Evolutionary conservation across 1,140 invertebrate species (phyloP), one percentile per base, ranked within the genome.

Genomic region (Hylaeus volcanicus): DNA sequence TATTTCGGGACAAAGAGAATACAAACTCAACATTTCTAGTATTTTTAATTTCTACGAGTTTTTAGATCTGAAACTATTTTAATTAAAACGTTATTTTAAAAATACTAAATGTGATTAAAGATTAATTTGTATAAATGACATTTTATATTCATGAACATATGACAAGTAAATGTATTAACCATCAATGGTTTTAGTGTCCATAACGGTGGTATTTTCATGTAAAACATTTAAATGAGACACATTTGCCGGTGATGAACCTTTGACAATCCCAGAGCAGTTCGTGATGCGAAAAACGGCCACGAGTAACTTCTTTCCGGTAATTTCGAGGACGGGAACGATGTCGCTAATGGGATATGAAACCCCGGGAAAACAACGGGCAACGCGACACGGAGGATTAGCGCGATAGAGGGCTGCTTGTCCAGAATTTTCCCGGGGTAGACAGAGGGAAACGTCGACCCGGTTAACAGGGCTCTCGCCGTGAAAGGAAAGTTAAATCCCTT

Each of bases 401-500:
- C 72, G 81, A 82, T 79, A 86, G 84, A 83, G 79, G 82, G 78
- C 53, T 65, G 68, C 79, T 84, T 79, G 82, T 85, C 85, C 86
- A 85, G 79, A 86, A 90, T 90, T 86, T 89, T 87, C 78, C 76
- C 43, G 61, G 65, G 77, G 70, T 73, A 83, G 88, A 87, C 88
- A 86, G 88, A 89, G 85, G 88, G 81, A 79, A 82, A 83, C 76
- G 85, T 53, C 81, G 79, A 85, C 79, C 85, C 86, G 89, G 90
- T 90, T 79, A 91, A 91, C 89, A 90, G 88, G 90, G 86, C 82
- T 87, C 89, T 86, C 88, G 87, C 86, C 83, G 86, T 91, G 91
- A 92, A 92, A 92, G 91, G 90, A 92, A 92, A 92, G 90, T 92
- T 92, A 92, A 92, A 92, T 92, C 91, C 91, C 91, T 91, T 92